Evolutionary conservation across 2,888 invertebrate genomes (phyloP).

Genomic region (Troides aeacus): DNA sequence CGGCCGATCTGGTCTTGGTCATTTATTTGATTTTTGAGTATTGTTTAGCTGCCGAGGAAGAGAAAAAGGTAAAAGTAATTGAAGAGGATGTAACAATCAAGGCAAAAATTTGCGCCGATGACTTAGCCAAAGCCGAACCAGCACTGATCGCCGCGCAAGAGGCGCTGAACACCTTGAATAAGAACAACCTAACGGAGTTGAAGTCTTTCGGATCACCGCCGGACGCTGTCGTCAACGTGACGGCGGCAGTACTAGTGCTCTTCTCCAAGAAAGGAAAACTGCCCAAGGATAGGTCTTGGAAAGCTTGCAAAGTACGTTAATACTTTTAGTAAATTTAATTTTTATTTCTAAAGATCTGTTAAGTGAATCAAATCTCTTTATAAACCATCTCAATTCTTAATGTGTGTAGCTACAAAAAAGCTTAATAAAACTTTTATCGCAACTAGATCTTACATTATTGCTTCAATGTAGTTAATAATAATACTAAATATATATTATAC

Average conservation of each 20-base stretch:
- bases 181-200: conserved; percentile 95
- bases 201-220: conserved; percentile 97
- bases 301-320: conserved; percentile 85
- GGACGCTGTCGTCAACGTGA: conserved; percentile 91
- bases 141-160: conserved; percentile 93
- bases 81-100: conserved; percentile 93
- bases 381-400: not conserved
- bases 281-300: conserved; percentile 96
- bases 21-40: too few relatives aligned
- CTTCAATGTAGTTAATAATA: too few relatives aligned
- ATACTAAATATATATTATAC: too few relatives aligned
- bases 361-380: too few relatives aligned
- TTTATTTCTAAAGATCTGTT: not conserved
- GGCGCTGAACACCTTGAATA: conserved; percentile 94
- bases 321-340: not conserved
- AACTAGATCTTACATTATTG: too few relatives aligned
- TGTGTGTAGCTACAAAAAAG: not conserved
- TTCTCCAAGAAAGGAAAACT: conserved; percentile 90
- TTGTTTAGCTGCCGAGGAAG: conserved; percentile 86
- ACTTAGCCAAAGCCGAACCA: conserved; percentile 94
- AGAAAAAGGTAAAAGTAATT: conserved; percentile 92
- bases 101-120: conserved; percentile 91
- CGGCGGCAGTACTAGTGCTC: conserved; percentile 93
- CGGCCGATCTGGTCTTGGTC: too few relatives aligned
- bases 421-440: too few relatives aligned